These are phyloP conservation scores for Philonicus albiceps DNA, from an alignment of 2,888 invertebrate genomes.

Conservation along the genomic window DNA sequence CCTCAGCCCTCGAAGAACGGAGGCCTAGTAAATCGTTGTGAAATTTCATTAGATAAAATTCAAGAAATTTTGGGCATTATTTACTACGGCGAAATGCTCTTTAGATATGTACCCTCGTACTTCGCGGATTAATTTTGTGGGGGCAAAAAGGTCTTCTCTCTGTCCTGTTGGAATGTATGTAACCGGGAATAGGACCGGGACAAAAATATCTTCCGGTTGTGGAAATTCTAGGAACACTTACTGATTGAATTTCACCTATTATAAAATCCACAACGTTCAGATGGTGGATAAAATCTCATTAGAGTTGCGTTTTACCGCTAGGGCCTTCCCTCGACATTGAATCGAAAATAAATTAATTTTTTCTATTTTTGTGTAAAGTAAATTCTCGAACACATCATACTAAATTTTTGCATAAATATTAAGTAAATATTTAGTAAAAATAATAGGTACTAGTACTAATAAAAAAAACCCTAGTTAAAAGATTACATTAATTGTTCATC, in stretches of 20 bases:
- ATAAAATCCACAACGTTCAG: background rate
- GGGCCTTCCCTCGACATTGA: background rate
- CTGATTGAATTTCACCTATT: background rate
- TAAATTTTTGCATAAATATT: too few species aligned
- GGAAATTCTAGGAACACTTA: background rate
- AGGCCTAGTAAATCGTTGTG: constrained; percentile 6
- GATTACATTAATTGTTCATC: too few species aligned
- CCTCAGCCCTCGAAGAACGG: background rate
- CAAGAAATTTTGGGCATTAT: constrained; percentile 20
- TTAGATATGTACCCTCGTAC: background rate
- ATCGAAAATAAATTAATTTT: background rate
- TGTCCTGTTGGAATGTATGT: background rate
- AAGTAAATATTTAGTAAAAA: too few species aligned
- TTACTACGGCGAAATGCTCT: background rate
- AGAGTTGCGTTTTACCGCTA: background rate
- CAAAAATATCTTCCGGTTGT: background rate
- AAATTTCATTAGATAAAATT: constrained; percentile 40
- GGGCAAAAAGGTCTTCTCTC: background rate
- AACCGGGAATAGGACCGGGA: background rate
- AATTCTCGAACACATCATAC: too few species aligned
- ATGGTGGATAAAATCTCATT: background rate
- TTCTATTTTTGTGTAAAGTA: too few species aligned
- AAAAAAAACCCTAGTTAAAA: too few species aligned
- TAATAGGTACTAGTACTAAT: too few species aligned
- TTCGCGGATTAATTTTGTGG: constrained; percentile 10